These are phyloP conservation scores for Cyprinodon tularosa DNA, from an alignment of 2,113 vertebrate species.

Conservation along the genomic window DNA sequence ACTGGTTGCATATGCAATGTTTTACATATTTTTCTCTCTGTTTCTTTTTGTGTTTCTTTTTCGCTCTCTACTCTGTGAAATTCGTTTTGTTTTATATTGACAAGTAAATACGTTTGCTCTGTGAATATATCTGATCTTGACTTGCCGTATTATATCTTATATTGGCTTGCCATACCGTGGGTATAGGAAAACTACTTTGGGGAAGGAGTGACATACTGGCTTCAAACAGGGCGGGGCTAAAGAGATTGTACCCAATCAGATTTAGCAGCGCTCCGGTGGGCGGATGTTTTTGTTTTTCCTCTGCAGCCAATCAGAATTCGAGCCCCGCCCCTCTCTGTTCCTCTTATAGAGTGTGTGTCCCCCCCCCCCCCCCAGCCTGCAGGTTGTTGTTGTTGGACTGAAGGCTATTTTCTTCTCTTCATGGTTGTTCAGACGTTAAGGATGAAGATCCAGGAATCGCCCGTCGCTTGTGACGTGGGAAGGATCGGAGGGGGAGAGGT, in stretches of 20 bases:
- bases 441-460: conserved; percentile 97
- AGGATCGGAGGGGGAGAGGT: conserved; percentile 75
- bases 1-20: no score
- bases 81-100: no score
- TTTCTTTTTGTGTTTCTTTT: no score
- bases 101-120: no score
- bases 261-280: conserved; percentile 73
- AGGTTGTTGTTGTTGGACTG: conserved; percentile 44
- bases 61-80: no score
- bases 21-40: no score
- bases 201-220: conserved; percentile 27
- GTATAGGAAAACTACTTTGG: conserved; percentile 34
- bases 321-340: conserved; percentile 56
- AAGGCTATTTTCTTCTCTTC: conserved; percentile 50
- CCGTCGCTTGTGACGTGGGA: conserved; percentile 80
- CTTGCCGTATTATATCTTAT: not conserved
- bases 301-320: conserved; percentile 66
- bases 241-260: conserved; percentile 50
- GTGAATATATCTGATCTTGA: no score
- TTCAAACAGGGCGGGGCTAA: conserved; percentile 38
- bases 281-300: conserved; percentile 67
- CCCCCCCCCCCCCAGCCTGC: conserved; percentile 18
- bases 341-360: conserved; percentile 79
- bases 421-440: conserved; percentile 83
- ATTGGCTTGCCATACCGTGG: not conserved